phyloP scores from a whole-genome alignment of 2,888 invertebrate genomes.

The Epistrophe eligans region DNA sequence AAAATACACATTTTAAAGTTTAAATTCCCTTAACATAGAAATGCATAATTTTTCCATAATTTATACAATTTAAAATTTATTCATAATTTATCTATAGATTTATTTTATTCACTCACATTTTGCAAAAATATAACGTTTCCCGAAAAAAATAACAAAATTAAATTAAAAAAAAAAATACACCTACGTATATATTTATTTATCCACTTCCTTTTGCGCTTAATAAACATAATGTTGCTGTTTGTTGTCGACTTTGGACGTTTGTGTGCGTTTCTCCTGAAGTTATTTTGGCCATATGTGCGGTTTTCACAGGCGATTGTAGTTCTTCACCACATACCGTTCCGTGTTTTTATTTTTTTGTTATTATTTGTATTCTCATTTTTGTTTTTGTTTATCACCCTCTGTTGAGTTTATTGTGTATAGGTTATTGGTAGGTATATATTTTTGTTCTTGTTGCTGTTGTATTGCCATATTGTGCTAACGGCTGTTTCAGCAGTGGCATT shows the following conservation, averaged over 20 bases:
- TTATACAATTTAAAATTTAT: neutral
- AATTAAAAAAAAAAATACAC: neutral
- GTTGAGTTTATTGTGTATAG: slow-evolving; percentile 18
- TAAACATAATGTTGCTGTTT: slow-evolving; percentile 65
- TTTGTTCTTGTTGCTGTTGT: slow-evolving; percentile 43
- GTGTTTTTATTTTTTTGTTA: slow-evolving; percentile 37
- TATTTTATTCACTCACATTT: neutral
- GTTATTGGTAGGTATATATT: neutral
- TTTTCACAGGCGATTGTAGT: slow-evolving; percentile 76
- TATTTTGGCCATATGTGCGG: slow-evolving; percentile 75
- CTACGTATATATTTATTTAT: slow-evolving; percentile 46
- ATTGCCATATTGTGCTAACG: slow-evolving; percentile 57
- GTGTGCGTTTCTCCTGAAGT: slow-evolving; percentile 69
- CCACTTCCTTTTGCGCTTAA: slow-evolving; percentile 71
- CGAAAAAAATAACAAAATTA: slow-evolving; percentile 8
- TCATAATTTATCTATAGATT: no score
- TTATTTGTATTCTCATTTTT: slow-evolving; percentile 41
- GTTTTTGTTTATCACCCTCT: slow-evolving; percentile 43
- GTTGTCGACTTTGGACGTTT: slow-evolving; percentile 36
- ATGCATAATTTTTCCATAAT: no score
- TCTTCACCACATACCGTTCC: slow-evolving; percentile 67
- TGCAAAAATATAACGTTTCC: neutral
- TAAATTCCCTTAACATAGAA: no score
- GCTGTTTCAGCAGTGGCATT: slow-evolving; percentile 70
- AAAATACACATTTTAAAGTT: no score